Evolutionary conservation across 2,797 vertebrate genomes (phyloP).

Genomic region (Rhynchotus rufescens): DNA sequence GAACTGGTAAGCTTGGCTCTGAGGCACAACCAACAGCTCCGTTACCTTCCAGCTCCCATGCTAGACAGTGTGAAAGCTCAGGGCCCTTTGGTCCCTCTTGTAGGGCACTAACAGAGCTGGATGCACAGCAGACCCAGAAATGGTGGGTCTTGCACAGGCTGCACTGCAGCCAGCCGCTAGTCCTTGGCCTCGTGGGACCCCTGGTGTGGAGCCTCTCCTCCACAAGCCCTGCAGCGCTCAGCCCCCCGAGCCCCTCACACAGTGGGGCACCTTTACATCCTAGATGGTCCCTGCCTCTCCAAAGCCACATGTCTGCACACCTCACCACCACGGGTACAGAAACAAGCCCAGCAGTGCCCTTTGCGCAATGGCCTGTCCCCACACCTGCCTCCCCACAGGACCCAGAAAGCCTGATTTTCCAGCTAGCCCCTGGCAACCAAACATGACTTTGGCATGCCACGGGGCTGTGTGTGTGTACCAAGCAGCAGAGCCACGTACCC

Average conservation of each 20-base stretch:
- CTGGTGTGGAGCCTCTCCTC: too few relatives aligned
- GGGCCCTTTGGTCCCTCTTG: background rate
- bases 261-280: too few relatives aligned
- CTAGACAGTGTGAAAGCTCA: background rate
- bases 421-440: background rate
- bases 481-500: slow-evolving; percentile 78
- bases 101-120: background rate
- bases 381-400: background rate
- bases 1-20: slow-evolving; percentile 96
- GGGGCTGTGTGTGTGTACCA: rapidly evolving
- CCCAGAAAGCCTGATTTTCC: background rate
- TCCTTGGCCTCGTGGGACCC: background rate
- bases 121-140: background rate
- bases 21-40: background rate
- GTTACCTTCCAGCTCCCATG: background rate
- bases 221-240: background rate
- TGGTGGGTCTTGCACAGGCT: background rate
- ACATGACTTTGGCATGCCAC: rapidly evolving
- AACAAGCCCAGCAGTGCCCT: background rate
- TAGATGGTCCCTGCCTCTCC: background rate
- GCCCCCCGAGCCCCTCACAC: background rate
- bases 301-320: background rate
- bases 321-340: background rate
- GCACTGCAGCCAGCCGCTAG: background rate
- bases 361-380: background rate